These are phyloP conservation scores for Leptinotarsa juncta DNA, from an alignment of 2,888 invertebrate species.

Conservation along the genomic window DNA sequence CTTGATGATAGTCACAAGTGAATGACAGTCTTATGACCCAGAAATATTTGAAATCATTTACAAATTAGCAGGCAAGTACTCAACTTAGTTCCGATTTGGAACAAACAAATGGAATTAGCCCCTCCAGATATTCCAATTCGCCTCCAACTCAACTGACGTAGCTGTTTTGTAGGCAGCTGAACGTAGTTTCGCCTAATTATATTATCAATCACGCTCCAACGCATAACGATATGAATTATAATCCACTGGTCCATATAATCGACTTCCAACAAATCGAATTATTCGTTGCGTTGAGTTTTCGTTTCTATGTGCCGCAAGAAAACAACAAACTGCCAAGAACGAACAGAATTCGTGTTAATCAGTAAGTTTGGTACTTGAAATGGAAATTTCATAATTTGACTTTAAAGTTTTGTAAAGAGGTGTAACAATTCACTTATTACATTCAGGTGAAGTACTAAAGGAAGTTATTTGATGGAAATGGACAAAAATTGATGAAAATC, in stretches of 20 bases:
- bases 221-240: constrained; percentile 2
- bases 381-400: background rate
- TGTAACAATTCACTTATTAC: no score
- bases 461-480: no score
- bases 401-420: no score
- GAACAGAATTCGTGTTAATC: background rate
- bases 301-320: background rate
- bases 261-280: background rate
- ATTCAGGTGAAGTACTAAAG: no score
- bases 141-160: background rate
- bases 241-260: constrained; percentile 1
- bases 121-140: no score
- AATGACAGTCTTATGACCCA: no score
- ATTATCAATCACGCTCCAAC: background rate
- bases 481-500: no score
- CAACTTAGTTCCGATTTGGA: no score
- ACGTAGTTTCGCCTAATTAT: background rate
- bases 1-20: no score
- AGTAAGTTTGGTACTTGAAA: background rate
- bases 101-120: no score
- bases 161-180: background rate
- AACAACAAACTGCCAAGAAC: background rate
- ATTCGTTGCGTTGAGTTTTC: background rate
- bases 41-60: no score
- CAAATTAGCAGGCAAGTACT: no score